Evolutionary conservation across 2,113 vertebrate species (phyloP), one percentile per base, ranked within the genome.

Genomic region (Hyperoodon ampullatus): DNA sequence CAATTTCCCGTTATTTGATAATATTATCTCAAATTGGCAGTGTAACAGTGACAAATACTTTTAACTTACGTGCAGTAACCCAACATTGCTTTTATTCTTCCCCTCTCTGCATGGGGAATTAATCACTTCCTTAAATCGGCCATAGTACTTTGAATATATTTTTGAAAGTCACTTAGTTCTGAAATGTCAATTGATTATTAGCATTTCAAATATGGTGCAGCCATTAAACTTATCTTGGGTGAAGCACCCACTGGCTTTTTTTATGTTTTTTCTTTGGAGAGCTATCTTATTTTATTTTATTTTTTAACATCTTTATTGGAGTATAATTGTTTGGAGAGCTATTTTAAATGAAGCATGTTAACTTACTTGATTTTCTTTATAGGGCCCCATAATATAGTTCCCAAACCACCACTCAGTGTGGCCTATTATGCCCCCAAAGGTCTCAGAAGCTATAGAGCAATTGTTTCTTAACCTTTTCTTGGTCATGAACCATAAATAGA

Each of bases 281-380:
- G 10, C n/a, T 88, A 60, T 78, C n/a, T 90, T 21, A 82, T 5
- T 50, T 50, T 21, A 82, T 16, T 53, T 53, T 53, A 18, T 53
- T 53, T 53, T 53, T 53, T 53, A 53, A 53, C 53, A 53, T 53
- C 53, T 53, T 53, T 53, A 16, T 53, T 53, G 53, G 15, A 53
- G 53, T 6, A 18, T 53, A 53, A 53, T 53, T 53, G 53, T 16
- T 81, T 96, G 82, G 47, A 95, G 39, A 85, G 8, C n/a, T 88
- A 60, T 78, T 39, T 90, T 21, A 82, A 83, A 39, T 61, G 60
- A 97, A 47, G 6, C 19, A 44, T 83, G 30, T 19, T 87, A 87
- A 87, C 33, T 84, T 91, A 63, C 58, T 81, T 93, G 19, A 58
- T 94, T 97, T 83, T 93, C 42, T 85, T 90, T 90, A 87, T n/a